These are phyloP conservation scores for Microvelia longipes DNA, from an alignment of 1,140 invertebrate genomes.

Conservation along the genomic window DNA sequence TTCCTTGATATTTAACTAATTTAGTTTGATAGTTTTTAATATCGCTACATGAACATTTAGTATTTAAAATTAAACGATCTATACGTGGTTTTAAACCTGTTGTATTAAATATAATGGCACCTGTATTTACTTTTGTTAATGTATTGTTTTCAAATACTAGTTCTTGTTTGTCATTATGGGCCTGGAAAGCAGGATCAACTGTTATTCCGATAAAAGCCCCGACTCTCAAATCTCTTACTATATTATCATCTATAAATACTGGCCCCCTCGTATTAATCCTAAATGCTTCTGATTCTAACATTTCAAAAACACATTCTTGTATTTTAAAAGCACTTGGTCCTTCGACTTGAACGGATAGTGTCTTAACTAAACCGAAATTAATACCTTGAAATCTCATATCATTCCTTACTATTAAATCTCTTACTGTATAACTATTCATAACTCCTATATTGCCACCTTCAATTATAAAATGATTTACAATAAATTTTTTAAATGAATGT, in stretches of 20 bases:
- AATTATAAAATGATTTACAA: slow-evolving; percentile 36
- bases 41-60: slow-evolving; percentile 40
- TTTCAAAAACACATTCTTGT: slow-evolving; percentile 41
- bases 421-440: slow-evolving; percentile 49
- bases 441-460: slow-evolving; percentile 35
- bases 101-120: slow-evolving; percentile 41
- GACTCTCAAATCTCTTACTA: slow-evolving; percentile 35
- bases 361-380: slow-evolving; percentile 29
- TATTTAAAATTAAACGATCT: slow-evolving; percentile 41
- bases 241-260: slow-evolving; percentile 49
- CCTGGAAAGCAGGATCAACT: slow-evolving; percentile 28
- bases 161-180: slow-evolving; percentile 29
- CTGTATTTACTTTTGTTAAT: slow-evolving; percentile 36
- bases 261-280: slow-evolving; percentile 41
- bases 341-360: slow-evolving; percentile 40
- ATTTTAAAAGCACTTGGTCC: slow-evolving; percentile 41
- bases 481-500: slow-evolving; percentile 64
- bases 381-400: slow-evolving; percentile 38
- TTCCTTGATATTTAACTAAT: slow-evolving; percentile 30
- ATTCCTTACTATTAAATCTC: slow-evolving; percentile 49
- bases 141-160: slow-evolving; percentile 50
- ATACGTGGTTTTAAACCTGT: slow-evolving; percentile 36
- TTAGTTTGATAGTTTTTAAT: slow-evolving; percentile 32
- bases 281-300: slow-evolving; percentile 46
- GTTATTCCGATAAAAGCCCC: slow-evolving; percentile 45